phyloP scores from a whole-genome alignment of 2,888 invertebrate species.

The Synanthedon tipuliformis region DNA sequence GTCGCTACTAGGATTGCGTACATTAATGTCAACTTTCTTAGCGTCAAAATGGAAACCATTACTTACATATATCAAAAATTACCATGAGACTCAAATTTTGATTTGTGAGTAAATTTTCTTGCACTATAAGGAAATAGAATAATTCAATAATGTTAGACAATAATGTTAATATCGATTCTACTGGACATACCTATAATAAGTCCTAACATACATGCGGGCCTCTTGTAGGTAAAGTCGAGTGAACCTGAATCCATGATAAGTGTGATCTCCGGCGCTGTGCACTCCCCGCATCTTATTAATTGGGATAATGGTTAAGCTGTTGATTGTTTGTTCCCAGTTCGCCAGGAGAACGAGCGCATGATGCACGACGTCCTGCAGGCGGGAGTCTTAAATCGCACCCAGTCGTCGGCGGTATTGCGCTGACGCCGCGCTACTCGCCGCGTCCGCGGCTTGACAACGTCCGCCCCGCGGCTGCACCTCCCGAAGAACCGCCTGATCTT shows the following conservation, averaged over 20 bases:
- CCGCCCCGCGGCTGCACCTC: conserved; percentile 60
- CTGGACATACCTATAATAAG: too few species aligned
- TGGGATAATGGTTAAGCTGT: conserved; percentile 36
- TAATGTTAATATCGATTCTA: too few species aligned
- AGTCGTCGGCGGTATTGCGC: conserved; percentile 66
- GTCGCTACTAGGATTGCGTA: too few species aligned
- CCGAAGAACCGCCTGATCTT: conserved; percentile 46
- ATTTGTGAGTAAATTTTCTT: too few species aligned
- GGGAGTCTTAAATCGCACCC: conserved; percentile 69
- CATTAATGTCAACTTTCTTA: too few species aligned
- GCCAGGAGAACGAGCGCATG: conserved; percentile 89
- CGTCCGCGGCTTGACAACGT: conserved; percentile 57
- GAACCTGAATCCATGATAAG: background rate
- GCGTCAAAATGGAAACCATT: too few species aligned
- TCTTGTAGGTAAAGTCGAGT: background rate
- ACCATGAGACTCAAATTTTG: too few species aligned
- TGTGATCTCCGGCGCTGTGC: background rate
- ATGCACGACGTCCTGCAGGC: conserved; percentile 80
- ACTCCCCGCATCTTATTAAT: background rate
- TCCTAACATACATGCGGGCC: too few species aligned
- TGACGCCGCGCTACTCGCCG: conserved; percentile 68
- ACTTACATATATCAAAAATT: too few species aligned
- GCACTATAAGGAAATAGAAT: too few species aligned
- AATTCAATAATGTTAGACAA: too few species aligned
- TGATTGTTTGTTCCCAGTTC: conserved; percentile 75